Percentiles rank a stretch among this genome's conserved stretches.
These are phyloP conservation scores for Epinephelus malabaricus DNA, from an alignment of 2,797 vertebrate species.

Conservation along the genomic window DNA sequence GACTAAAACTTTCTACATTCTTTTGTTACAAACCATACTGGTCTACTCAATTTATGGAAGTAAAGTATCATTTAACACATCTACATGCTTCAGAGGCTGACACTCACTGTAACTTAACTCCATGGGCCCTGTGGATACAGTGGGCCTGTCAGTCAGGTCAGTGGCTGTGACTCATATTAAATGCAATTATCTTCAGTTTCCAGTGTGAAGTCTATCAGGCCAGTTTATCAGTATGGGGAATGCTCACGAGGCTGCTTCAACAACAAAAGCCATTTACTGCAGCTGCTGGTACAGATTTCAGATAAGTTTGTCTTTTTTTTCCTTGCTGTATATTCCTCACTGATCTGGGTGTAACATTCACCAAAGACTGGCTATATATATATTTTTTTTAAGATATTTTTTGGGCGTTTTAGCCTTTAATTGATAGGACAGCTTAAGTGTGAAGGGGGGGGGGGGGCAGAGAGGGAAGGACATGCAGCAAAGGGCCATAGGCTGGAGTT, in stretches of 20 bases:
- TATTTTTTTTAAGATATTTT: too few relatives aligned
- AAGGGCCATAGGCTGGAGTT: too few relatives aligned
- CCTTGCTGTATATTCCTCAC: too few relatives aligned
- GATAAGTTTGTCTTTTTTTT: neutral
- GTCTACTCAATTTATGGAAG: neutral
- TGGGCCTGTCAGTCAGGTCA: slow-evolving; percentile 14
- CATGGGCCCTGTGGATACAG: too few relatives aligned
- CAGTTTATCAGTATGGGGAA: slow-evolving; percentile 12
- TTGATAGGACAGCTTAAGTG: too few relatives aligned
- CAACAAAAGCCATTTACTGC: slow-evolving; percentile 21
- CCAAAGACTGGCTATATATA: neutral
- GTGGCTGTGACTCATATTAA: slow-evolving; percentile 14
- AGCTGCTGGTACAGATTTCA: slow-evolving; percentile 1
- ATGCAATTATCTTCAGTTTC: slow-evolving; percentile 37
- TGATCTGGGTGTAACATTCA: neutral
- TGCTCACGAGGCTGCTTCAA: slow-evolving; percentile 14
- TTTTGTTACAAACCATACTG: neutral
- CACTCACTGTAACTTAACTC: neutral
- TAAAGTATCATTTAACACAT: neutral
- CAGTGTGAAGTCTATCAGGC: slow-evolving; percentile 18
- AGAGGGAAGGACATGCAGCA: too few relatives aligned
- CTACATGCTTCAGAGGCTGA: neutral
- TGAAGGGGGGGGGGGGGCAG: too few relatives aligned
- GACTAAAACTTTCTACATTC: neutral
- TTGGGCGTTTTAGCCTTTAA: too few relatives aligned